Percentiles rank a stretch among this genome's conserved stretches.
These are phyloP conservation scores for Antechinus stuartii DNA, from an alignment of 2,113 vertebrate species.

Conservation along the genomic window DNA sequence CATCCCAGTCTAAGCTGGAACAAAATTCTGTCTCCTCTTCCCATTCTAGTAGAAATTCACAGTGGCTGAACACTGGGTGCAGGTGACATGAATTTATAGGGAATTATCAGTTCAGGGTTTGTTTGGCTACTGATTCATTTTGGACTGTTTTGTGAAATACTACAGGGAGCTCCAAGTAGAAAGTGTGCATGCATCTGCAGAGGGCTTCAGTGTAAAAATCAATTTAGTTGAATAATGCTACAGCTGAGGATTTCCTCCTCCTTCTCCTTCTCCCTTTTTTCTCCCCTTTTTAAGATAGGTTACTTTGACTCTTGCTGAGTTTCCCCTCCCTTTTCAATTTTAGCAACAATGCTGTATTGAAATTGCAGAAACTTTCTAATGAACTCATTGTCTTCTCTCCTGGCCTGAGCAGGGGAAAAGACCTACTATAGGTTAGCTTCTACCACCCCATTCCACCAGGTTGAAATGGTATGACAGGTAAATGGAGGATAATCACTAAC, in stretches of 20 bases:
- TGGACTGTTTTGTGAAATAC: background rate
- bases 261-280: background rate
- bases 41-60: background rate
- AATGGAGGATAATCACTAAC: background rate
- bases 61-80: background rate
- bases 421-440: background rate
- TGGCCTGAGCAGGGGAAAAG: background rate
- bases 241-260: background rate
- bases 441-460: background rate
- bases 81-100: background rate
- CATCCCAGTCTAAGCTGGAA: background rate
- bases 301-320: background rate
- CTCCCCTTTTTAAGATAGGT: background rate
- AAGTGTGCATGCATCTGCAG: background rate
- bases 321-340: background rate
- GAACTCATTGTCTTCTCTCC: background rate
- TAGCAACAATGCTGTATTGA: background rate
- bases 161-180: conserved; percentile 11
- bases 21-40: background rate
- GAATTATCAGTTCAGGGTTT: background rate
- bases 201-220: conserved; percentile 32
- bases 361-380: background rate
- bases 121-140: background rate
- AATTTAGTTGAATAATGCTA: conserved; percentile 21
- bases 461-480: background rate